Evolutionary conservation across 2,888 invertebrate species (phyloP).

Genomic region (Tetanocera ferruginea): DNA sequence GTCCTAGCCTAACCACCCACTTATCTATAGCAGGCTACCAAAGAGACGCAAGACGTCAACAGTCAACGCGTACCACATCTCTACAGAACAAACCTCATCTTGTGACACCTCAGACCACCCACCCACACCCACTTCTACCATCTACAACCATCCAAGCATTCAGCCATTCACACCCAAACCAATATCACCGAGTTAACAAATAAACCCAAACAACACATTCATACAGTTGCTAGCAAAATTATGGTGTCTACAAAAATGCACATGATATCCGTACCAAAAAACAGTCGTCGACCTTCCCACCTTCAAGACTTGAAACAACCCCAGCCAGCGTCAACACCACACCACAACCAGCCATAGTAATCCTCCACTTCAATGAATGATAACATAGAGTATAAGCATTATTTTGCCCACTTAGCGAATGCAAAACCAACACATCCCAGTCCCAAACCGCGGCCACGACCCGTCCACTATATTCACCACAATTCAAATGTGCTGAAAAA

Average conservation of each 20-base stretch:
- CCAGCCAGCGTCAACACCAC: neutral
- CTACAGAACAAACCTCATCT: neutral
- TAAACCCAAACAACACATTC: constrained; percentile 20
- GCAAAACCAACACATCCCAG: neutral
- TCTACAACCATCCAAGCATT: neutral
- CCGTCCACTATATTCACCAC: constrained; percentile 23
- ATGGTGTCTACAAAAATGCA: constrained; percentile 41
- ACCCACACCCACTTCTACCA: neutral
- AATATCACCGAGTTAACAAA: constrained; percentile 1
- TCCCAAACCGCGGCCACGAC: neutral
- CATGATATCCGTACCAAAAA: constrained; percentile 32
- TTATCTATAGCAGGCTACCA: neutral
- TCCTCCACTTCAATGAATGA: too few species aligned
- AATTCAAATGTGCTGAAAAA: constrained; percentile 21
- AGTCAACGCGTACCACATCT: neutral
- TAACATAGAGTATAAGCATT: too few species aligned
- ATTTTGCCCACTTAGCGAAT: too few species aligned
- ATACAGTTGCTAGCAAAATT: constrained; percentile 30
- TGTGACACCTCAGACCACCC: neutral
- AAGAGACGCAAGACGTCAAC: neutral
- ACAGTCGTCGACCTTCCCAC: neutral
- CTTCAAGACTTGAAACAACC: neutral
- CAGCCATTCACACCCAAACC: neutral
- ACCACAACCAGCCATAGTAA: neutral
- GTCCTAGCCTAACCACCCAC: neutral